These are phyloP conservation scores for Hiodon alosoides DNA, from an alignment of 2,113 vertebrate species.

Conservation along the genomic window DNA sequence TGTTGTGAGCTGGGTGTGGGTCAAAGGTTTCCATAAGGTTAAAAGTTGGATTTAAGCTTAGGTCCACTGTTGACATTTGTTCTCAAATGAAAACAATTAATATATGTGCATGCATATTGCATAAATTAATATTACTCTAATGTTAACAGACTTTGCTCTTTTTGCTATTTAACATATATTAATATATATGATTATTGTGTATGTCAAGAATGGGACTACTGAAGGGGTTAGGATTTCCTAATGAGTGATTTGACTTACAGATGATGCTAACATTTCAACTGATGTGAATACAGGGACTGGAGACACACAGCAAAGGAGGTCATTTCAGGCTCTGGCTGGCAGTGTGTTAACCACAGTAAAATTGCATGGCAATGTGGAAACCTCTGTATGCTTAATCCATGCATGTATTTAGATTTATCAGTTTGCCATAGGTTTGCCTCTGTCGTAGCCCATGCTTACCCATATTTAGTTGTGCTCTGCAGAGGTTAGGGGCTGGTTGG, in stretches of 20 bases:
- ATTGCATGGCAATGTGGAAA: background rate
- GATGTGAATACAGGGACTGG: no score
- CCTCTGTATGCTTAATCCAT: background rate
- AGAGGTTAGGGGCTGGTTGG: background rate
- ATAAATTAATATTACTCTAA: slow-evolving; percentile 22
- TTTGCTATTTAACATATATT: slow-evolving; percentile 19
- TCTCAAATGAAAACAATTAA: slow-evolving; percentile 13
- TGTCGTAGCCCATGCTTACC: background rate
- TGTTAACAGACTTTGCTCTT: slow-evolving; percentile 19
- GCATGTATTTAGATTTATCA: background rate
- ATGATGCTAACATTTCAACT: background rate
- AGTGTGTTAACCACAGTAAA: background rate
- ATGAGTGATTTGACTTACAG: background rate
- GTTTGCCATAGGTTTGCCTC: background rate
- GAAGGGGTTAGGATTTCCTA: background rate
- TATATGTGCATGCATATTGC: slow-evolving; percentile 30
- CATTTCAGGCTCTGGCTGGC: background rate
- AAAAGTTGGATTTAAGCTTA: background rate
- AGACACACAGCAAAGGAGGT: background rate
- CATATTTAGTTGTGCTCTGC: background rate
- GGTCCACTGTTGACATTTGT: background rate
- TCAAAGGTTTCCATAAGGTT: background rate
- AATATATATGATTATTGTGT: slow-evolving; percentile 22
- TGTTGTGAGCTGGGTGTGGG: background rate
- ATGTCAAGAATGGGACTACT: slow-evolving; percentile 22